Evolutionary conservation across 2,797 vertebrate genomes (phyloP).

Genomic region (Halcyon smyrnensis): DNA sequence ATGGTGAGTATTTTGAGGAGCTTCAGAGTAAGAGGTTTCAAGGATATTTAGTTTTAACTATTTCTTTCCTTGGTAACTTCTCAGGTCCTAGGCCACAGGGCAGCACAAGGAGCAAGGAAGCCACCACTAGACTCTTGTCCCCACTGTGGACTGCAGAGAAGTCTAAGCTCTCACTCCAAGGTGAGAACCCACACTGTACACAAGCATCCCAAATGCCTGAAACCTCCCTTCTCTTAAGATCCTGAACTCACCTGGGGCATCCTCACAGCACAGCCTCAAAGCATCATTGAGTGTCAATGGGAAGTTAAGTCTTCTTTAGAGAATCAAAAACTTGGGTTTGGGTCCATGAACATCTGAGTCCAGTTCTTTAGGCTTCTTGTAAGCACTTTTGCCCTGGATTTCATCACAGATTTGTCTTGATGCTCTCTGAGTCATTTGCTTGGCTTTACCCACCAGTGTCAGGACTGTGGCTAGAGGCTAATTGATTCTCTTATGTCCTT

Average conservation of each 20-base stretch:
- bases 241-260: neutral
- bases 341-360: neutral
- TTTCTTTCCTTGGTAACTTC: neutral
- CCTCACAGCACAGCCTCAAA: neutral
- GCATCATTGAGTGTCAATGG: neutral
- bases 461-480: neutral
- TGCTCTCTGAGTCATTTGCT: constrained; percentile 8
- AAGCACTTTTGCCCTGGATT: neutral
- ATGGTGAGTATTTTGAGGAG: neutral
- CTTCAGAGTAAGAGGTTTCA: neutral
- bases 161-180: neutral
- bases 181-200: neutral
- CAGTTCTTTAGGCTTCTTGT: neutral
- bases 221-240: neutral
- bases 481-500: constrained; percentile 1
- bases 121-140: accelerated
- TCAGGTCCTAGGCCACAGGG: neutral
- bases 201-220: neutral
- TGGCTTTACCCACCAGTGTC: neutral
- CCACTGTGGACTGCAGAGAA: neutral
- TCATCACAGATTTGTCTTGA: neutral
- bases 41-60: neutral
- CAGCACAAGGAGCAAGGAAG: neutral
- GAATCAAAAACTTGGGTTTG: neutral
- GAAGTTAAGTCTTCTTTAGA: neutral